Conservation (phyloP, 2,888 invertebrate genomes). For the Strigamia maritima region DNA sequence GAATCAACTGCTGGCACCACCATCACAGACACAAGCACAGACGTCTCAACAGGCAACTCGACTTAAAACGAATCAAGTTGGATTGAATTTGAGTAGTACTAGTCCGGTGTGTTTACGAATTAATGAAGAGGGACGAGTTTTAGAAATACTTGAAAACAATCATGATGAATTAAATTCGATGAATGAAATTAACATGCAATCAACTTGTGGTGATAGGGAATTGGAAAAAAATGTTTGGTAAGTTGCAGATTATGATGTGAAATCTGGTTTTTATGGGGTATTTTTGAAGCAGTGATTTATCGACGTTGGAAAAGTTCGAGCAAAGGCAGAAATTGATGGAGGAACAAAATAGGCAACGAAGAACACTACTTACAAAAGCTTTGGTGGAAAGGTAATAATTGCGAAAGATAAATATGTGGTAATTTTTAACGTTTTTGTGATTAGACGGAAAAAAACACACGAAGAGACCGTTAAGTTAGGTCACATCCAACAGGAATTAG, state of each 20-base stretch:
- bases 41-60: not conserved
- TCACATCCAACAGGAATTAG: conserved; percentile 55
- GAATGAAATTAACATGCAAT: too few relatives aligned
- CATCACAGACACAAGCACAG: not conserved
- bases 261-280: not conserved
- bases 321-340: conserved; percentile 70
- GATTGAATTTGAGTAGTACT: not conserved
- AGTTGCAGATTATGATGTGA: not conserved
- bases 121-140: conserved; percentile 26
- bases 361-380: conserved; percentile 68
- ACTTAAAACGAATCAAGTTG: not conserved
- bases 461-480: conserved; percentile 60
- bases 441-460: conserved; percentile 69
- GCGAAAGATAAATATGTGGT: not conserved
- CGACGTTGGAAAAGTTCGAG: conserved; percentile 62
- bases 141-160: conserved; percentile 16
- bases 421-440: conserved; percentile 35
- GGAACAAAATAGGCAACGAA: conserved; percentile 73
- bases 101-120: not conserved
- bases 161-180: not conserved
- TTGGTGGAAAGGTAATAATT: conserved; percentile 65
- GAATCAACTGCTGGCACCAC: not conserved
- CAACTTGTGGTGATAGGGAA: not conserved
- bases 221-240: not conserved
- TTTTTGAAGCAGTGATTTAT: conserved; percentile 40